Conservation (phyloP, 2,888 invertebrate species). For the Stegana nigrithorax region DNA sequence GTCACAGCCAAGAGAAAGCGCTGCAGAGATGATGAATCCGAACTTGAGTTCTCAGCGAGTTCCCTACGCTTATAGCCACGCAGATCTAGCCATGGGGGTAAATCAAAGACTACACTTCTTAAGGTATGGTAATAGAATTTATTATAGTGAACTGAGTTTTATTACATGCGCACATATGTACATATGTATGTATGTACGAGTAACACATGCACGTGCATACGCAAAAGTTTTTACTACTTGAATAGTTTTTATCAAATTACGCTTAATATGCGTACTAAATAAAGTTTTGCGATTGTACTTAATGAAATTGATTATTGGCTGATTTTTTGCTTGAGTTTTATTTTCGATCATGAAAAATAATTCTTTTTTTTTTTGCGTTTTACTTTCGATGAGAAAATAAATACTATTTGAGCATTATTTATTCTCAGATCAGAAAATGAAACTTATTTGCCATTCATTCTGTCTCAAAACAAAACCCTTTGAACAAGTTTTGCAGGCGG, state of each 20-base stretch:
- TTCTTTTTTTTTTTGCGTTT: too few relatives aligned
- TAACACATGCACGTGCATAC: conserved; percentile 38
- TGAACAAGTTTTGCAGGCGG: too few relatives aligned
- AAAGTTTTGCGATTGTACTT: conserved; percentile 1
- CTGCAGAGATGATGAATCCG: not conserved
- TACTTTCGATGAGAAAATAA: too few relatives aligned
- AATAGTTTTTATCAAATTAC: conserved; percentile 26
- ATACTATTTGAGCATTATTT: too few relatives aligned
- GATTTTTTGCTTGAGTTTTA: not conserved
- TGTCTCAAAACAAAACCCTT: too few relatives aligned
- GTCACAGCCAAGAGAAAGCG: conserved; percentile 35
- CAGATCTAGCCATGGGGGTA: conserved; percentile 10
- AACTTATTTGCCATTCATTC: too few relatives aligned
- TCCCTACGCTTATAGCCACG: too few relatives aligned
- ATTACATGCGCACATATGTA: conserved; percentile 47
- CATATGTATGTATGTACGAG: conserved; percentile 44
- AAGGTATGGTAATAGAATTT: conserved; percentile 62
- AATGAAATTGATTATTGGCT: conserved; percentile 1
- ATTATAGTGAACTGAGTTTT: conserved; percentile 63
- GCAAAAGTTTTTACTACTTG: too few relatives aligned
- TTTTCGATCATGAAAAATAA: too few relatives aligned
- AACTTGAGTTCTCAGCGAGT: too few relatives aligned
- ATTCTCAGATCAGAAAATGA: too few relatives aligned
- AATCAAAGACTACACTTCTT: conserved; percentile 29
- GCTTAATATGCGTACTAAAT: too few relatives aligned